Percentiles rank a stretch among this genome's conserved stretches.
Evolutionary conservation across 2,797 vertebrate species (phyloP).

Genomic region (Hydrolagus colliei): DNA sequence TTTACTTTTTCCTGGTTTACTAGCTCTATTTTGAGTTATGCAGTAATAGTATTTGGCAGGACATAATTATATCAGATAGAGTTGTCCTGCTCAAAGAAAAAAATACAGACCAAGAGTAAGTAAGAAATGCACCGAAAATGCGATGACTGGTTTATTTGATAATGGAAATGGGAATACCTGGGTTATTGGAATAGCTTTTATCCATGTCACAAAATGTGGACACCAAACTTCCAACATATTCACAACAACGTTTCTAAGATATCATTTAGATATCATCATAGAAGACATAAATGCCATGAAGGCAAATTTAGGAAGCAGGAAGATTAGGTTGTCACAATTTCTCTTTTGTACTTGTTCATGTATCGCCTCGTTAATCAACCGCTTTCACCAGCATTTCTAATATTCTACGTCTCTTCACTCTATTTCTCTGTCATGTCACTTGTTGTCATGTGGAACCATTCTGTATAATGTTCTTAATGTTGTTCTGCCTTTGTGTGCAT

Average conservation of each 20-base stretch:
- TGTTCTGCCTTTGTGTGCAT: background rate
- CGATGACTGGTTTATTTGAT: background rate
- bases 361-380: background rate
- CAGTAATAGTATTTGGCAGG: too few species aligned
- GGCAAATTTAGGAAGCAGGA: background rate
- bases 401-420: background rate
- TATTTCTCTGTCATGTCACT: background rate
- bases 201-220: background rate
- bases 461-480: background rate
- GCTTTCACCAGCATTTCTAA: background rate
- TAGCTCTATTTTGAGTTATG: slow-evolving; percentile 10
- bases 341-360: background rate
- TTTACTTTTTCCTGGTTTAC: slow-evolving; percentile 12
- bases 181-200: background rate
- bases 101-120: slow-evolving; percentile 8
- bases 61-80: background rate
- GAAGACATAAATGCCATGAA: background rate
- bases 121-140: slow-evolving; percentile 13
- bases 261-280: too few species aligned
- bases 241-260: background rate
- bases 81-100: slow-evolving; percentile 18
- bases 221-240: background rate
- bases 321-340: background rate
- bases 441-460: background rate
- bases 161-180: slow-evolving; percentile 21